These are phyloP conservation scores for Coregonus suidteri DNA, from an alignment of 2,797 vertebrate genomes.

Conservation along the genomic window DNA sequence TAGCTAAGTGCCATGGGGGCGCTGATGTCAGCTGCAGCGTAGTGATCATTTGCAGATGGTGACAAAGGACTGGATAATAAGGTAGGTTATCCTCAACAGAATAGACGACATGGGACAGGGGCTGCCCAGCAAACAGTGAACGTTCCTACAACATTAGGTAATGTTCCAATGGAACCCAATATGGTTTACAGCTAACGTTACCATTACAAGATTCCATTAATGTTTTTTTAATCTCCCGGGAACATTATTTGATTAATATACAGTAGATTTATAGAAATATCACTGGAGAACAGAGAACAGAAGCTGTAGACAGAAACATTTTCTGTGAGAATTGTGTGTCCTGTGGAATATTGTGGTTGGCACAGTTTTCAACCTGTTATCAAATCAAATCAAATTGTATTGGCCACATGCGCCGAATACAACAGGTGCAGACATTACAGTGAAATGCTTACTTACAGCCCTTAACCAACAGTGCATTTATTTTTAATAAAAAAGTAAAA, in stretches of 20 bases:
- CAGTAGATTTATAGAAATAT: slow-evolving; percentile 32
- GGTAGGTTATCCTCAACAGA: slow-evolving; percentile 49
- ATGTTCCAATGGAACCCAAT: neutral
- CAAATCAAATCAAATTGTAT: too few relatives aligned
- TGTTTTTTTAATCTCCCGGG: slow-evolving; percentile 49
- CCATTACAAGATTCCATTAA: neutral
- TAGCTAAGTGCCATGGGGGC: slow-evolving; percentile 47
- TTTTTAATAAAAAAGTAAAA: too few relatives aligned
- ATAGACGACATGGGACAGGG: neutral
- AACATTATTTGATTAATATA: slow-evolving; percentile 38
- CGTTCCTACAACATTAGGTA: too few relatives aligned
- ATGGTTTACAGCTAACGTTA: neutral
- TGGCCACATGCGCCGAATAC: too few relatives aligned
- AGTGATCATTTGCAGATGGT: slow-evolving; percentile 41
- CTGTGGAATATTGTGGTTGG: slow-evolving; percentile 25
- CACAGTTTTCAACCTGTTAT: slow-evolving; percentile 49
- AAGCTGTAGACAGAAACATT: slow-evolving; percentile 2
- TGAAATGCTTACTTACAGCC: too few relatives aligned
- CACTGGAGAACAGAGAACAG: slow-evolving; percentile 40
- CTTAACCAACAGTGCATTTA: too few relatives aligned
- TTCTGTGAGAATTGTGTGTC: slow-evolving; percentile 40
- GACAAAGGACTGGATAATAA: slow-evolving; percentile 55
- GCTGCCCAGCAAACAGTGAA: neutral
- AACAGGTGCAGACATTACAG: too few relatives aligned
- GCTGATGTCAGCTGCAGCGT: slow-evolving; percentile 58